Evolutionary conservation across 2,113 vertebrate species (phyloP).

Genomic region (Columba janthina): DNA sequence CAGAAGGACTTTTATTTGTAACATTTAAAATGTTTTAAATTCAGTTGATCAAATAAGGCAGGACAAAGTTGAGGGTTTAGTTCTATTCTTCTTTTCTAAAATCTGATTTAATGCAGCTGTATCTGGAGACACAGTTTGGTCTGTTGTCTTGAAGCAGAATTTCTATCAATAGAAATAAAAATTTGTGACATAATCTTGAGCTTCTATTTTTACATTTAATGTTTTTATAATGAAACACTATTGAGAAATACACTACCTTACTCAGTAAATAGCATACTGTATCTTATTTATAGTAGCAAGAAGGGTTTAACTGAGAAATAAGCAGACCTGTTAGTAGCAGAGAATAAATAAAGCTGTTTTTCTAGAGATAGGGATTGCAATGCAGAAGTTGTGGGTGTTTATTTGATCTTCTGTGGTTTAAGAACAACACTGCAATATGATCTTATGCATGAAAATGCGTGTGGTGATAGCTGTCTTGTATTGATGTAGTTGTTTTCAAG

Average conservation of each 20-base stretch:
- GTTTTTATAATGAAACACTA: not conserved
- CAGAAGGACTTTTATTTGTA: not conserved
- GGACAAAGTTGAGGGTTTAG: not conserved
- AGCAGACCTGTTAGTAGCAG: not conserved
- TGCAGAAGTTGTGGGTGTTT: not conserved
- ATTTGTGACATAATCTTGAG: not conserved
- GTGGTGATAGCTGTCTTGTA: slow-evolving; percentile 81
- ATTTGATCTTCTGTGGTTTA: slow-evolving; percentile 87
- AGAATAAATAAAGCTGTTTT: slow-evolving; percentile 46
- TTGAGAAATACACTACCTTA: not conserved
- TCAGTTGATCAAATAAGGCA: not conserved
- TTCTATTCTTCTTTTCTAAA: not conserved
- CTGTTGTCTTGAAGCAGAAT: not conserved
- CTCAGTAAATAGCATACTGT: not conserved
- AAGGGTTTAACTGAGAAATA: not conserved
- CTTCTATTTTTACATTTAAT: not conserved
- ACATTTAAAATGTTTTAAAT: not conserved
- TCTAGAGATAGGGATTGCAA: not conserved
- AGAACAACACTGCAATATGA: slow-evolving; percentile 88
- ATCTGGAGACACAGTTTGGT: not conserved
- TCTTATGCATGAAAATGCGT: slow-evolving; percentile 89
- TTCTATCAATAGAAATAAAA: not conserved
- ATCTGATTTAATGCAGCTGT: not conserved
- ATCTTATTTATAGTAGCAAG: not conserved
- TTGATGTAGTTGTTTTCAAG: slow-evolving; percentile 94